A percentile compares a stretch with the other conserved stretches of the same genome.
phyloP scores from a whole-genome alignment of 1,140 invertebrate genomes.

The Rhagoletis pomonella region DNA sequence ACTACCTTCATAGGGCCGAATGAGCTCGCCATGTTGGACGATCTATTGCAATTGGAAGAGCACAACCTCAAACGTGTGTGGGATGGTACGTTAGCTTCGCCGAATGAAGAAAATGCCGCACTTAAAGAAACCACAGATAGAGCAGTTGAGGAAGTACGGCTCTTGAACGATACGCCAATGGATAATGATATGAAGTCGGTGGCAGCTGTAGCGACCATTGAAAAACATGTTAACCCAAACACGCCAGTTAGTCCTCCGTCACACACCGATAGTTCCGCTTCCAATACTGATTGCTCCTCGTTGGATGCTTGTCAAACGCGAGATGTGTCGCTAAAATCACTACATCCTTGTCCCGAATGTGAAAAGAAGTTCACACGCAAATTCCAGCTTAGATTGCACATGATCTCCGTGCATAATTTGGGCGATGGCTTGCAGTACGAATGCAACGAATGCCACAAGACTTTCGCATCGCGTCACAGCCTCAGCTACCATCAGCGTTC shows the following conservation, averaged over 20 bases:
- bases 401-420: constrained; percentile 67
- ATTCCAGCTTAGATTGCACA: constrained; percentile 68
- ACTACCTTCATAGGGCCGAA: background rate
- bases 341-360: constrained; percentile 65
- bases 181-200: background rate
- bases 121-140: background rate
- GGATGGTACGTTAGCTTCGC: background rate
- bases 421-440: constrained; percentile 65
- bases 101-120: background rate
- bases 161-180: background rate
- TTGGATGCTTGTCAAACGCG: background rate
- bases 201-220: background rate
- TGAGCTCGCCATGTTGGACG: constrained; percentile 44
- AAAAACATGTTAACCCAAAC: background rate
- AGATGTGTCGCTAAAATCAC: constrained; percentile 54
- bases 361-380: constrained; percentile 71
- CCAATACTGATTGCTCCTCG: background rate
- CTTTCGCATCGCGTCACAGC: constrained; percentile 68
- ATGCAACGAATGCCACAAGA: constrained; percentile 67
- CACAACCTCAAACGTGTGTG: background rate
- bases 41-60: constrained; percentile 38
- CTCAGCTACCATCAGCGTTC: constrained; percentile 68
- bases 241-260: background rate
- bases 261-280: background rate
- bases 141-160: background rate